Percentiles rank a stretch among this genome's conserved stretches.
Conservation (phyloP, 2,113 vertebrate species). For the Pseudorhombus dupliciocellatus region DNA sequence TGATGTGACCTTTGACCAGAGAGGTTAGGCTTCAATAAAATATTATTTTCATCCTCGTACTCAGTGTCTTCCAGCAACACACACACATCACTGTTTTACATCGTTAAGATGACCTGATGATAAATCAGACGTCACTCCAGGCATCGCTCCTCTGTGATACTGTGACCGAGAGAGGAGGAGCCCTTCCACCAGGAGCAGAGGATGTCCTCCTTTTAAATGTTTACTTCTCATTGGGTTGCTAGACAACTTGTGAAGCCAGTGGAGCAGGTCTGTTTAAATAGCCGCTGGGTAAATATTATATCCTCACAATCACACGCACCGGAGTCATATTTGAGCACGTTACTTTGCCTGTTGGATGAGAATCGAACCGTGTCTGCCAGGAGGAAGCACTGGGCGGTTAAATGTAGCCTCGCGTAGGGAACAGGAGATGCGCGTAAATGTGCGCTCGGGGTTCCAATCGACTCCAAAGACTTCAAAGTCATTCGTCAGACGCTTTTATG, state of each 20-base stretch:
- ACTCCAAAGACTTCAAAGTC: no score
- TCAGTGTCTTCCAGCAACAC: no score
- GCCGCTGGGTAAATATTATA: conserved; percentile 61
- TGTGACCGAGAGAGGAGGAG: neutral
- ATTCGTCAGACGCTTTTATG: no score
- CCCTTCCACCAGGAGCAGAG: conserved; percentile 5
- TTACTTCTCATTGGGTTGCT: conserved; percentile 77
- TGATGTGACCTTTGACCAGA: no score
- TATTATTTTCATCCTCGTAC: no score
- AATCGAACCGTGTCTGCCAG: neutral
- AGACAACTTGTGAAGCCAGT: conserved; percentile 78
- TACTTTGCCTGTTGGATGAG: conserved; percentile 9
- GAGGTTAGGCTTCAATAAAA: no score
- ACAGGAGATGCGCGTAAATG: neutral
- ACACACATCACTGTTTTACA: no score
- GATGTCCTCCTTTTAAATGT: conserved; percentile 55
- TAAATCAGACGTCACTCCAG: no score
- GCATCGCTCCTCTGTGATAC: no score
- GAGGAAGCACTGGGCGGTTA: neutral
- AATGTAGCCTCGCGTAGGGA: conserved; percentile 7
- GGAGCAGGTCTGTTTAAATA: conserved; percentile 70
- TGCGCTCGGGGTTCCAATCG: conserved; percentile 16
- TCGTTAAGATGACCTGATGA: no score
- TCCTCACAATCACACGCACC: conserved; percentile 19
- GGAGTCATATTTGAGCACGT: conserved; percentile 25